These are phyloP conservation scores for Anguilla japonica DNA, from an alignment of 2,113 vertebrate genomes.

Conservation along the genomic window DNA sequence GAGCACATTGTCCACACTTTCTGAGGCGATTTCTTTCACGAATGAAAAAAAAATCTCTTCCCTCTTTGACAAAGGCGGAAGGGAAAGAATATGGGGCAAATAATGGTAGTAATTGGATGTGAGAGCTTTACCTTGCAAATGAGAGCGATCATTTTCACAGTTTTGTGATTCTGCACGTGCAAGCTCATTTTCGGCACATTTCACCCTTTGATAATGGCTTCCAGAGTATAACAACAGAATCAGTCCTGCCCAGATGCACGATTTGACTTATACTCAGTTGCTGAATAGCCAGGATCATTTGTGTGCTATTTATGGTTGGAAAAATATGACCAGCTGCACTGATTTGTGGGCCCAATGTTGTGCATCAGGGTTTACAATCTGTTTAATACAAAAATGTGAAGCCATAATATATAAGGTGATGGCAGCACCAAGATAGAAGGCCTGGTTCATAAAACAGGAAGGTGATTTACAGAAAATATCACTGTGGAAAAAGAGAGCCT, in stretches of 20 bases:
- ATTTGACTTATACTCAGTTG: not conserved
- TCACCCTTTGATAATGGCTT: slow-evolving; percentile 31
- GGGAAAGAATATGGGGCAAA: slow-evolving; percentile 8
- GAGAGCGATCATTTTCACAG: slow-evolving; percentile 19
- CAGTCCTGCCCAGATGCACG: slow-evolving; percentile 16
- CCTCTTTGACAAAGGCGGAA: not conserved
- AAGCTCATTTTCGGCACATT: slow-evolving; percentile 25
- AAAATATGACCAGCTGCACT: not conserved
- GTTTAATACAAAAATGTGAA: slow-evolving; percentile 3
- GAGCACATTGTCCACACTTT: slow-evolving; percentile 17
- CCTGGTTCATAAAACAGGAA: not conserved
- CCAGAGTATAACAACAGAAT: slow-evolving; percentile 34
- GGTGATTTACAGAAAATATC: not conserved
- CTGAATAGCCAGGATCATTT: not conserved
- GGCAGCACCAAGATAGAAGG: not conserved
- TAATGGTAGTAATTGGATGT: slow-evolving; percentile 27
- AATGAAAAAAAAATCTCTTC: slow-evolving; percentile 3
- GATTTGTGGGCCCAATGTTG: not conserved
- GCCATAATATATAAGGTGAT: not conserved
- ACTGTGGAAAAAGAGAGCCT: not conserved
- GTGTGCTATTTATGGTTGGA: not conserved
- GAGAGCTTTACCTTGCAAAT: slow-evolving; percentile 29
- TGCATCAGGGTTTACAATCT: slow-evolving; percentile 3
- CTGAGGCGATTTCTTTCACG: slow-evolving; percentile 14
- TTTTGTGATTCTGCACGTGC: slow-evolving; percentile 22